Evolutionary conservation across 2,113 vertebrate species (phyloP).

Genomic region (Oxyruncus cristatus): DNA sequence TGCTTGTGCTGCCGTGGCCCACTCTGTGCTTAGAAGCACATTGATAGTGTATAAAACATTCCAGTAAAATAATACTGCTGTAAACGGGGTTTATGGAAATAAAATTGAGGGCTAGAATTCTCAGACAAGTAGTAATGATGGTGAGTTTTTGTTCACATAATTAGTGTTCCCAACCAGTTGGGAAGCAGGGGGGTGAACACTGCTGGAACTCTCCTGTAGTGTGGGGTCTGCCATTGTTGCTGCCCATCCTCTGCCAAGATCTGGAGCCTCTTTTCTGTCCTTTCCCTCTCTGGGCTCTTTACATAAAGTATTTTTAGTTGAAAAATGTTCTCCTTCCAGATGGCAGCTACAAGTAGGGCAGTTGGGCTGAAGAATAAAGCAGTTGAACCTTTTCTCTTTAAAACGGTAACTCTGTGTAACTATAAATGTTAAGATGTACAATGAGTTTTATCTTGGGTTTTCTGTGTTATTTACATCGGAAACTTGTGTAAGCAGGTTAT

Average conservation of each 20-base stretch:
- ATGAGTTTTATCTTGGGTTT: not conserved
- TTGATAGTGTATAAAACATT: not conserved
- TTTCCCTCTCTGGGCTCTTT: not conserved
- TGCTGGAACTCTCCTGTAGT: not conserved
- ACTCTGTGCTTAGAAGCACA: not conserved
- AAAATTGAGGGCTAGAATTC: not conserved
- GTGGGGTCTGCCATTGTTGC: not conserved
- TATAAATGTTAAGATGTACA: not conserved
- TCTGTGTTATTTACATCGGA: not conserved
- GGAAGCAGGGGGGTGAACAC: not conserved
- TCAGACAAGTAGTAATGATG: not conserved
- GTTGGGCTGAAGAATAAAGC: not conserved
- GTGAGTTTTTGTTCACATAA: not conserved
- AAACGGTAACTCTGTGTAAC: fast-evolving
- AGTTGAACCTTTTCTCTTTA: not conserved
- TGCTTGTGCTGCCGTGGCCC: not conserved
- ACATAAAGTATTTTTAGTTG: not conserved
- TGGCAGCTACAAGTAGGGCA: constrained; percentile 1
- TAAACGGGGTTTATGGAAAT: not conserved
- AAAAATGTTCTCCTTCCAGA: constrained; percentile 5
- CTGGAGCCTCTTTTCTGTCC: not conserved
- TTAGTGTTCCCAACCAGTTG: not conserved
- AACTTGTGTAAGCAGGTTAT: not conserved
- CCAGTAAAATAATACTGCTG: not conserved
- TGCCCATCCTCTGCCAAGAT: not conserved